These are phyloP conservation scores for Coregonus clupeaformis DNA, from an alignment of 2,113 vertebrate genomes.

Conservation along the genomic window DNA sequence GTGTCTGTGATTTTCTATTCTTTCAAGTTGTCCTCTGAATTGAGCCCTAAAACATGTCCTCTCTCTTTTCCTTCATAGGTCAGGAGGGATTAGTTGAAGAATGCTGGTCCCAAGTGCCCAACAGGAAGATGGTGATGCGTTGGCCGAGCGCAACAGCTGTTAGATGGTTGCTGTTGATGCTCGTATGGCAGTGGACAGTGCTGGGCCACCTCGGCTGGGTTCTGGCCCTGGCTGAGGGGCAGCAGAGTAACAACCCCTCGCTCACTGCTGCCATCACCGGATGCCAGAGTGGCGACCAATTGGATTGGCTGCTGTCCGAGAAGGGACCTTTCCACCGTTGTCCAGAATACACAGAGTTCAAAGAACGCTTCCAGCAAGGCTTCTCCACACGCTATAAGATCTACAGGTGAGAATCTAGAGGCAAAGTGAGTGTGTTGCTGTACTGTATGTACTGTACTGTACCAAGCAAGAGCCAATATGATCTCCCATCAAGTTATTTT, in stretches of 20 bases:
- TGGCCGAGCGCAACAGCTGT: constrained; percentile 72
- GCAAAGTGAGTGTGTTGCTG: background rate
- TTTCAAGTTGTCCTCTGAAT: no score
- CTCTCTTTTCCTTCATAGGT: constrained; percentile 68
- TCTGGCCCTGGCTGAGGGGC: constrained; percentile 79
- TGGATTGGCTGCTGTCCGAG: constrained; percentile 96
- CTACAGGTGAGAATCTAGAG: constrained; percentile 85
- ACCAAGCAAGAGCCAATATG: no score
- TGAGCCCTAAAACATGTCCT: background rate
- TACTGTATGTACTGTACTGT: background rate
- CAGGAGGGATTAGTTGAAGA: constrained; percentile 90
- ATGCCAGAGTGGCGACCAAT: constrained; percentile 55
- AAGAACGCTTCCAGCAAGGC: constrained; percentile 92
- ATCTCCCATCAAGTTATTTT: background rate
- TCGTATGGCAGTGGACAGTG: constrained; percentile 71
- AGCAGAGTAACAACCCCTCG: constrained; percentile 75
- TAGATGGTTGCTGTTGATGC: constrained; percentile 78
- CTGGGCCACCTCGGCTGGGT: constrained; percentile 74
- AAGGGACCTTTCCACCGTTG: constrained; percentile 94
- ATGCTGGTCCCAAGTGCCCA: constrained; percentile 90
- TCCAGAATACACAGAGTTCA: constrained; percentile 92
- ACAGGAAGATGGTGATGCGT: constrained; percentile 95
- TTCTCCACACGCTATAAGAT: constrained; percentile 98
- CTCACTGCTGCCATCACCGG: constrained; percentile 9
- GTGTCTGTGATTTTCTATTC: no score